Base-by-base conservation (phyloP, 2,888 invertebrate species). In the Chrysolina oricalcia region DNA sequence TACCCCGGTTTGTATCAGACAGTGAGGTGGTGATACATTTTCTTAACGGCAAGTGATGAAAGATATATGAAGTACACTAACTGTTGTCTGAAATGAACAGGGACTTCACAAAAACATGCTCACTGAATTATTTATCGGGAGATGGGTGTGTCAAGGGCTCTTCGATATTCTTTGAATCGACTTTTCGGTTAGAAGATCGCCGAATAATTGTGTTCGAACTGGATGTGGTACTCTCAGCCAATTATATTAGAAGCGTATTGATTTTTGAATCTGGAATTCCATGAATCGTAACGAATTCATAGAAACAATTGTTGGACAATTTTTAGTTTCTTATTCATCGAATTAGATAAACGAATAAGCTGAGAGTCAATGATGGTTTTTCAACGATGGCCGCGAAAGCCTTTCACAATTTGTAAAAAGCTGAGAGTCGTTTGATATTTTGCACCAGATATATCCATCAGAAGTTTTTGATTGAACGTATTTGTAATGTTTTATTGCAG, bases 21-120 rank as follows among this genome's bases (percentile, higher is more conserved):
- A 27, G 27, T 59, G 59, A n/a, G 35, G 59, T n/a, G 35, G 59
- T 59, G n/a, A 59, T 59, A 59, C 6, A 35, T n/a, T 59, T 59
- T 59, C 27, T 35, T 9, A 27, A 59, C 59, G 59, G 35, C 35
- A n/a, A 59, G 27, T 35, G 23, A 59, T n/a, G 59, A 10, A 59
- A 35, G 59, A 59, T 59, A 27, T 59, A 59, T 35, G 13, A n/a
- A n/a, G 59, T 59, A 1, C 15, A 27, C 59, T 59, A 35, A 35
- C 27, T 59, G 35, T 59, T 59, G n/a, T 35, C 9, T 23, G 35
- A 15, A 59, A 35, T 35, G 35, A 59, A 13, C n/a, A 5, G 27
- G 59, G 2, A 59, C 4, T 35, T 59, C 35, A 9, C 3, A 59
- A n/a, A 59, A 59, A 27, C 35, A n/a, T 15, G 0, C 59, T 59